These are phyloP conservation scores for Pecten maximus DNA, from an alignment of 2,888 invertebrate species.

Conservation along the genomic window DNA sequence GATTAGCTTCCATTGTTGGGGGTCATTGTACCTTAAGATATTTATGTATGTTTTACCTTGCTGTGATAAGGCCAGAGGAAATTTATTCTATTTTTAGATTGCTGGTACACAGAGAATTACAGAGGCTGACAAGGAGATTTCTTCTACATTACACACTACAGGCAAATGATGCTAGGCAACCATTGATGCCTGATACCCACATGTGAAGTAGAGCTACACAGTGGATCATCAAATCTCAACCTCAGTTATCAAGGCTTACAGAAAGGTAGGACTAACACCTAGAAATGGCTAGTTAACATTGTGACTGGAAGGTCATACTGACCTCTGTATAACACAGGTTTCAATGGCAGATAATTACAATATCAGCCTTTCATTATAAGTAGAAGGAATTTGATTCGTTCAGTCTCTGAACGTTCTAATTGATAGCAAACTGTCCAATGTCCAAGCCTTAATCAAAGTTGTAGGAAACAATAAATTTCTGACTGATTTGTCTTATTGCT, in stretches of 20 bases:
- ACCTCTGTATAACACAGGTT: background rate
- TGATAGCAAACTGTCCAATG: too few relatives aligned
- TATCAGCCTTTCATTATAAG: too few relatives aligned
- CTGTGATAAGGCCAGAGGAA: background rate
- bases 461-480: too few relatives aligned
- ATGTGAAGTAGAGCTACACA: background rate
- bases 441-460: too few relatives aligned
- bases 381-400: too few relatives aligned
- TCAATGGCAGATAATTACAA: background rate
- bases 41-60: background rate
- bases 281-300: background rate
- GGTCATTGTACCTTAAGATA: background rate
- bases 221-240: background rate
- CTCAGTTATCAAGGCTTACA: background rate
- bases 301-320: background rate
- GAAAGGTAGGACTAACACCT: background rate
- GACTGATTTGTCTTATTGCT: too few relatives aligned
- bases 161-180: constrained; percentile 26
- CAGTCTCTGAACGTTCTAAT: too few relatives aligned
- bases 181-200: constrained; percentile 13
- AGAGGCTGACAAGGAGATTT: background rate
- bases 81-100: constrained; percentile 5
- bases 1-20: background rate
- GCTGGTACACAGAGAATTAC: background rate
- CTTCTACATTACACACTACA: constrained; percentile 19